phyloP scores from a whole-genome alignment of 2,888 invertebrate species.

The Vanessa cardui region DNA sequence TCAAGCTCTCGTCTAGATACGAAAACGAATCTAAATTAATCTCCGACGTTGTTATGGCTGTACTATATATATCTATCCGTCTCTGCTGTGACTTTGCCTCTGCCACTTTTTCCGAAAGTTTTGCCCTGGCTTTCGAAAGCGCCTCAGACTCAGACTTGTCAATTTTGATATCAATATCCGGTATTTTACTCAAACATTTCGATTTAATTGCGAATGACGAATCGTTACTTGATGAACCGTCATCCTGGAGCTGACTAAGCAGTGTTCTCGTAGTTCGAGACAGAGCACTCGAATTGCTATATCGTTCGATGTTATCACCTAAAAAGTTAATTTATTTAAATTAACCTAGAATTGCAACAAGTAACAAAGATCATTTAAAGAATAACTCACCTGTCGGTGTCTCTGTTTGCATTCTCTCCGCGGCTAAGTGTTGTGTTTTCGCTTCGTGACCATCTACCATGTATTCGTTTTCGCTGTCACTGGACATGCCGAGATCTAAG shows the following conservation, averaged over 20 bases:
- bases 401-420: conserved; percentile 60
- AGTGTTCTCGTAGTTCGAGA: conserved; percentile 74
- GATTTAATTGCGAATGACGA: conserved; percentile 74
- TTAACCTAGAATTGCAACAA: conserved; percentile 8
- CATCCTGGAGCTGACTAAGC: conserved; percentile 80
- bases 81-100: conserved; percentile 71
- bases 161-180: conserved; percentile 56
- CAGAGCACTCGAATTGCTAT: conserved; percentile 66
- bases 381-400: conserved; percentile 66
- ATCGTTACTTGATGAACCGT: conserved; percentile 80
- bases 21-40: conserved; percentile 81
- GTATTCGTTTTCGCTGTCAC: conserved; percentile 76
- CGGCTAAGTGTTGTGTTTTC: conserved; percentile 60
- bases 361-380: conserved; percentile 29
- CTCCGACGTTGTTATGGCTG: conserved; percentile 77
- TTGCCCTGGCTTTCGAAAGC: conserved; percentile 71
- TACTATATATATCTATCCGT: conserved; percentile 80
- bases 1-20: conserved; percentile 76
- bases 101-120: conserved; percentile 72
- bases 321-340: conserved; percentile 46
- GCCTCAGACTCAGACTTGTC: conserved; percentile 69
- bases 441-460: conserved; percentile 63
- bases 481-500: conserved; percentile 78
- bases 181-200: conserved; percentile 55
- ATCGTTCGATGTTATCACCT: conserved; percentile 74